Conservation (phyloP, 1,140 invertebrate genomes). For the Pseudomyrmex pallidus region DNA sequence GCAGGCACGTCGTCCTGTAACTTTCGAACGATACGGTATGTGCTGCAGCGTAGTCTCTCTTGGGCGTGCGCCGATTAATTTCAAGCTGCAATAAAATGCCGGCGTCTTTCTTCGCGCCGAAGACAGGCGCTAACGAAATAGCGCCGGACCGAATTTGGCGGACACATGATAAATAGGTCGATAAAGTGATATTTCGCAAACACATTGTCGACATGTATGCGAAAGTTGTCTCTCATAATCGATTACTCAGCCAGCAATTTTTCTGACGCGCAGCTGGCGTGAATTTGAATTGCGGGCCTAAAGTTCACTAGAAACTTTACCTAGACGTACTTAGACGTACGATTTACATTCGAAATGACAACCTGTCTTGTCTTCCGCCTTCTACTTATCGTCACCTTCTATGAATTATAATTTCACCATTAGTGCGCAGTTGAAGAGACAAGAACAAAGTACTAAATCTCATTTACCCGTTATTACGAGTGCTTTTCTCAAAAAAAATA, state of each 20-base stretch:
- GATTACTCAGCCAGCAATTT: conserved; percentile 5
- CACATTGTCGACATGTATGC: background rate
- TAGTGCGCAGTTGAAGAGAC: background rate
- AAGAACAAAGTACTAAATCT: background rate
- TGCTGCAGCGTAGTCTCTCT: conserved; percentile 57
- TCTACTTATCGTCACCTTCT: conserved; percentile 10
- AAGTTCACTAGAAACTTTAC: background rate
- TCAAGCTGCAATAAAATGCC: conserved; percentile 63
- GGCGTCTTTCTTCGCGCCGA: conserved; percentile 39
- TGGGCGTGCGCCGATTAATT: conserved; percentile 70
- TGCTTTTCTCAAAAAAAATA: too few relatives aligned
- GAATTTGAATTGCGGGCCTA: conserved; percentile 25
- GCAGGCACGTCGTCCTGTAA: conserved; percentile 57
- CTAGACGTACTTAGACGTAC: too few relatives aligned
- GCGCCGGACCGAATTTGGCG: conserved; percentile 11
- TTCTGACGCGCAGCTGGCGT: conserved; percentile 1
- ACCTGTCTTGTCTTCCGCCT: background rate
- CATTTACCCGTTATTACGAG: background rate
- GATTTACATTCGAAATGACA: conserved; percentile 14
- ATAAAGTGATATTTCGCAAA: conserved; percentile 38
- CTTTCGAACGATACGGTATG: conserved; percentile 72
- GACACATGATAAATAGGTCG: conserved; percentile 34
- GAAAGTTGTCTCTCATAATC: conserved; percentile 52
- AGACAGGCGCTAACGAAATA: conserved; percentile 56
- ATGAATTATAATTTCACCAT: background rate